Percentiles rank a stretch among this genome's conserved stretches.
These are phyloP conservation scores for Drosophila hamatofila DNA, from an alignment of 2,888 invertebrate species.

Conservation along the genomic window DNA sequence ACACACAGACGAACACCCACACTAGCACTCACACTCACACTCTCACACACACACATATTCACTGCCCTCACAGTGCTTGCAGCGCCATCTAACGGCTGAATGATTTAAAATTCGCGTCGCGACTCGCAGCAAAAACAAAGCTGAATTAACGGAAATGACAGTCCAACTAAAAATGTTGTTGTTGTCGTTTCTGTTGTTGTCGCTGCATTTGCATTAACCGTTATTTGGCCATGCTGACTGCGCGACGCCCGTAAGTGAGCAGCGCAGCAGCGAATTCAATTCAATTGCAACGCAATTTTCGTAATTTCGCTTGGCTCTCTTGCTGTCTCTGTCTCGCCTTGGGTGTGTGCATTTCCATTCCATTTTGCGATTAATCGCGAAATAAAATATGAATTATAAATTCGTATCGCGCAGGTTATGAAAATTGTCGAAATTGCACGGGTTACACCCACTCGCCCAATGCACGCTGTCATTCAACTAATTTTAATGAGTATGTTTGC, in stretches of 20 bases:
- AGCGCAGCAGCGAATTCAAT: slow-evolving; percentile 40
- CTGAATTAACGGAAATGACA: slow-evolving; percentile 13
- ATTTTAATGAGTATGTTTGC: slow-evolving; percentile 67
- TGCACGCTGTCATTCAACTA: slow-evolving; percentile 11
- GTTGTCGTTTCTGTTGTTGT: not conserved
- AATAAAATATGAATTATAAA: slow-evolving; percentile 78
- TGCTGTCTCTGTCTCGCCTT: slow-evolving; percentile 2
- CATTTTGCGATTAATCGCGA: not conserved
- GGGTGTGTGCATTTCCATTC: not conserved
- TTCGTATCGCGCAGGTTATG: slow-evolving; percentile 55
- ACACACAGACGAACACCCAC: slow-evolving; percentile 22
- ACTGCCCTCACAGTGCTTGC: not conserved
- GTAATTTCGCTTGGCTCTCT: not conserved
- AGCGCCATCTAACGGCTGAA: slow-evolving; percentile 26
- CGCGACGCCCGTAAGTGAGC: slow-evolving; percentile 57
- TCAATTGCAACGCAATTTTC: slow-evolving; percentile 26
- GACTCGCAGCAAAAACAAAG: slow-evolving; percentile 17
- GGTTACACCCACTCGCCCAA: not conserved
- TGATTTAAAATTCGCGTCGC: slow-evolving; percentile 76
- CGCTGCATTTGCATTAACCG: slow-evolving; percentile 70
- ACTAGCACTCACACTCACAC: slow-evolving; percentile 9
- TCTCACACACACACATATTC: slow-evolving; percentile 4
- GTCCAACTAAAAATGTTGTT: slow-evolving; percentile 2
- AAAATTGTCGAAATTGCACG: slow-evolving; percentile 19
- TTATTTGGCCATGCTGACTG: slow-evolving; percentile 65